Base-by-base conservation (phyloP, 2,797 vertebrate species). In the Labeo calbasu region DNA sequence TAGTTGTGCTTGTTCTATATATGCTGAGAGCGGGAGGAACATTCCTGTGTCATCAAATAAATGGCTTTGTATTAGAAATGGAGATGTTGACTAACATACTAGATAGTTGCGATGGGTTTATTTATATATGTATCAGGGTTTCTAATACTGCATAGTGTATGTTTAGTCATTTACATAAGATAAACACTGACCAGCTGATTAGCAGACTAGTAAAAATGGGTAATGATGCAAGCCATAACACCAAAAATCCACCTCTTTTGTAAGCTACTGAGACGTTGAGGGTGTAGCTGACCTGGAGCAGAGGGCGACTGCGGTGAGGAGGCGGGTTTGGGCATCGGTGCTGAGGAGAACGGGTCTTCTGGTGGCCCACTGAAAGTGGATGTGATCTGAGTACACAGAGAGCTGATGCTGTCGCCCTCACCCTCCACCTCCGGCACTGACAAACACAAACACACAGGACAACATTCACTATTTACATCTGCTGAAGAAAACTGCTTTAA, bases 381-480 rank as follows among this genome's bases (percentile, higher is more conserved):
- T 89, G 98, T 97, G 92, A 99, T 99, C 94, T 99, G 98, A 81
- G 97, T 98, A 88, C 98, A 99, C 86, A 99, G 93, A 65, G 97
- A 96, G 86, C 97, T 99, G 92, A 99, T 99, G 92, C 98, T 99
- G 93, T 99, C 98, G 0, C 89, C 91, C 90, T 99, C 98, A 71
- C 96, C 97, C 92, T 99, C 98, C 19, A 95, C 87, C 92, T 99
- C 98, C 9, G 96, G 95, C 88, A 99, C 98, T 99, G 89, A 28
- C 69, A 46, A 55, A 32, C 77, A 65, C n/a, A 77, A n/a, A 77
- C 53, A 76, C 51, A 79, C 43, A 59, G 80, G n/a, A 80, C 4
- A 68, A 61, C 11, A 50, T 55, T 21, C 25, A 73, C 0, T 43
- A 43, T 50, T 77, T 5, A 76, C 53, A 59, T 2, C 1, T 55